These are phyloP conservation scores for Aix galericulata DNA, from an alignment of 2,113 vertebrate species.

Conservation along the genomic window DNA sequence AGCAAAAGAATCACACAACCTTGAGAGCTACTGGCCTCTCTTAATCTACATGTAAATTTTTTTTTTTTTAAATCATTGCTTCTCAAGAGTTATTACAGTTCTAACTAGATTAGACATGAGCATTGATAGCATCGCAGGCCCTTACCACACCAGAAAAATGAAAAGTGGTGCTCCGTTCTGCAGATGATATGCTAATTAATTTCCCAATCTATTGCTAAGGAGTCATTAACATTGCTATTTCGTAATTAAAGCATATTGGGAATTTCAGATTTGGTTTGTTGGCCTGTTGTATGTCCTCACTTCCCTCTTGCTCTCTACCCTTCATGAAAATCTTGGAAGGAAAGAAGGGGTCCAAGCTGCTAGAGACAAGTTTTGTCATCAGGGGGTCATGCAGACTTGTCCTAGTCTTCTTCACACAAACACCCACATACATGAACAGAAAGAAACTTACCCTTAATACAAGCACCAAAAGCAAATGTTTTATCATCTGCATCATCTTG, in stretches of 20 bases:
- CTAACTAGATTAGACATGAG: background rate
- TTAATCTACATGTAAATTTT: background rate
- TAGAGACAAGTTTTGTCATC: background rate
- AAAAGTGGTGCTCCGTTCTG: background rate
- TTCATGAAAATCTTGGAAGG: background rate
- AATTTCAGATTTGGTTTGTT: background rate
- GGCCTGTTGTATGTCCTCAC: background rate
- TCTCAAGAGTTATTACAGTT: constrained; percentile 18
- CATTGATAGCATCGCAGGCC: background rate
- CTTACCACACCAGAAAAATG: background rate
- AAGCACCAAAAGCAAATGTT: background rate
- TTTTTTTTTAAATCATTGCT: background rate
- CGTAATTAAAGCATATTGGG: background rate
- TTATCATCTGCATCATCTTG: background rate
- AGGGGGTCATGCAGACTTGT: background rate
- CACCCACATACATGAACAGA: background rate
- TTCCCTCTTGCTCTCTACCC: background rate
- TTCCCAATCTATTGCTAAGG: background rate
- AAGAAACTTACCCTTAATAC: background rate
- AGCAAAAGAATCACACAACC: background rate
- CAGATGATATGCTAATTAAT: background rate
- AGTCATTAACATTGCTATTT: background rate
- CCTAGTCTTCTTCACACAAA: background rate
- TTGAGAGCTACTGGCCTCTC: background rate
- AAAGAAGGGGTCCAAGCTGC: background rate